Evolutionary conservation across 35 echinoderm and acorn worm species (phyloP).

Genomic region (Ophioderma brevispina): DNA sequence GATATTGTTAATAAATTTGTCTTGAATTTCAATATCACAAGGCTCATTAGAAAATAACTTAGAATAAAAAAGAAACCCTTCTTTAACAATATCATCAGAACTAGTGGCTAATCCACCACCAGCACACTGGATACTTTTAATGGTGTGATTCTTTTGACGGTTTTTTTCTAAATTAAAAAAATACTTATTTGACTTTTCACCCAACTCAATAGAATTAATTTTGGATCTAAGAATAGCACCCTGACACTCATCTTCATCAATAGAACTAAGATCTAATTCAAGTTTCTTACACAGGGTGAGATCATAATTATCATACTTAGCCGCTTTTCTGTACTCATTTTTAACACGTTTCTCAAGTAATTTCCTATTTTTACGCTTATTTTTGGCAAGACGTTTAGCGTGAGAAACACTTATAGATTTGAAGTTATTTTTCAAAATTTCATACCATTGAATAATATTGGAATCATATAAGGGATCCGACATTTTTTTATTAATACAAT

Average conservation of each 20-base stretch:
- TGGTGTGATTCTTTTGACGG: not conserved
- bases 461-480: not conserved
- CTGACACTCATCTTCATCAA: not conserved
- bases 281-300: not conserved
- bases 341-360: not conserved
- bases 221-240: not conserved
- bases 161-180: not conserved
- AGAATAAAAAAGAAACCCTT: not conserved
- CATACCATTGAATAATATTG: not conserved
- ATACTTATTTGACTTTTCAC: not conserved
- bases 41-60: not conserved
- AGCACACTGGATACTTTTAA: not conserved
- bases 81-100: not conserved
- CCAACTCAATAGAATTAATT: not conserved
- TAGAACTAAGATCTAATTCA: not conserved
- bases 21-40: not conserved
- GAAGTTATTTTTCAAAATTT: not conserved
- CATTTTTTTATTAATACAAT: not conserved
- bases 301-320: not conserved
- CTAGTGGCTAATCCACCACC: not conserved
- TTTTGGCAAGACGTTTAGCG: not conserved
- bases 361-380: not conserved
- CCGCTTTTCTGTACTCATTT: not conserved
- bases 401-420: not conserved
- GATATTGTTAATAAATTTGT: not conserved